Evolutionary conservation across 2,797 vertebrate genomes (phyloP).

Genomic region (Vespertilio murinus): DNA sequence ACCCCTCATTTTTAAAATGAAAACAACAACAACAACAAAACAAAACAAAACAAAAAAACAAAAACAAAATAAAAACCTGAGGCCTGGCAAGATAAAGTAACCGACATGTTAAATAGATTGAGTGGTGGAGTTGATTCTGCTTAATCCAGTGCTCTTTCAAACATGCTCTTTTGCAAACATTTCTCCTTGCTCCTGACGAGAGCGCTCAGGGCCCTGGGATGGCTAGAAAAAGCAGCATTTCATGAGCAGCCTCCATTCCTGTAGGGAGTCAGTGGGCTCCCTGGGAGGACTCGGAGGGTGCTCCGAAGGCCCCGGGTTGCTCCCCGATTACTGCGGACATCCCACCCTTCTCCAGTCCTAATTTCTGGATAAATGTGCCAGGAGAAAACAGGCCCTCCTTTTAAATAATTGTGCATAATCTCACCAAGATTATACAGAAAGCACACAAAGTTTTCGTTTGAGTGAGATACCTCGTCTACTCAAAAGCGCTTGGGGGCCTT

Average conservation of each 20-base stretch:
- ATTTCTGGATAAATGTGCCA: background rate
- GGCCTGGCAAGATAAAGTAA: background rate
- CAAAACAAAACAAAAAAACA: background rate
- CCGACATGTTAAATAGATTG: background rate
- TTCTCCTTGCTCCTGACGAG: background rate
- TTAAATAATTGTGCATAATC: background rate
- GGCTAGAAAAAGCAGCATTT: background rate
- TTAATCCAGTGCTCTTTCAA: background rate
- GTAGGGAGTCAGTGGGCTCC: background rate
- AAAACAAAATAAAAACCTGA: background rate
- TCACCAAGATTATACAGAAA: constrained; percentile 26
- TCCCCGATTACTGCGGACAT: background rate
- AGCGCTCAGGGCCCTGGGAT: background rate
- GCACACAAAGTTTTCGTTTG: background rate
- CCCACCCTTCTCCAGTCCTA: background rate
- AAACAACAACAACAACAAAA: background rate
- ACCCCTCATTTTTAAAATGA: background rate
- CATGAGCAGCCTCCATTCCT: background rate
- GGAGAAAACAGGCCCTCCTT: background rate
- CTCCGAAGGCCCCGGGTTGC: background rate
- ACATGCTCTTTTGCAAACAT: constrained; percentile 16
- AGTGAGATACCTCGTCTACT: background rate
- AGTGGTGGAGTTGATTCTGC: background rate
- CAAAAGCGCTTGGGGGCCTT: background rate
- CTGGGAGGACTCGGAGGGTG: background rate